These are phyloP conservation scores for Coptodon rendalli DNA, from an alignment of 2,113 vertebrate genomes.

Conservation along the genomic window DNA sequence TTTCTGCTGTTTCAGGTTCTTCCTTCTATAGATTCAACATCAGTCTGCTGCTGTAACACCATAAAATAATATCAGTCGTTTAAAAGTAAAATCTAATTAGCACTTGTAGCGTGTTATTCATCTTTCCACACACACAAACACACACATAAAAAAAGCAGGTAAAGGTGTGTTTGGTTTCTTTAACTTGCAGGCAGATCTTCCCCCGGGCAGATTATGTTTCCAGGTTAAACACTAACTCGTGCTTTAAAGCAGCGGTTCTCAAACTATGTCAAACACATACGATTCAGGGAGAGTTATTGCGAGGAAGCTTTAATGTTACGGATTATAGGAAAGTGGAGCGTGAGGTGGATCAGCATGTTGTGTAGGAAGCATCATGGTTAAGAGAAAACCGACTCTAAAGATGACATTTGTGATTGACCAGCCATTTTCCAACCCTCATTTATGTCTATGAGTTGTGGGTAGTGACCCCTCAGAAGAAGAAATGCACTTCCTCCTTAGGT, in stretches of 20 bases:
- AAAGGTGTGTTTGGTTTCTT: neutral
- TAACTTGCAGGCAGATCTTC: rapidly evolving
- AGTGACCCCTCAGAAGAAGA: neutral
- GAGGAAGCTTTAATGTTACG: rapidly evolving
- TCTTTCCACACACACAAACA: neutral
- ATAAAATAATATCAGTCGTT: neutral
- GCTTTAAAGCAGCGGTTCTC: neutral
- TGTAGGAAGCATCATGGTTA: neutral
- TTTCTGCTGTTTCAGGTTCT: neutral
- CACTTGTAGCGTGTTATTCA: neutral
- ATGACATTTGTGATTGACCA: neutral
- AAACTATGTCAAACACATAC: neutral
- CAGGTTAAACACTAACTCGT: neutral
- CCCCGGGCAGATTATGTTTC: neutral
- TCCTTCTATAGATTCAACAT: neutral
- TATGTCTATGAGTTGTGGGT: neutral
- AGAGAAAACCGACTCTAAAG: neutral
- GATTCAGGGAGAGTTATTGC: neutral
- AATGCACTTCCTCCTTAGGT: neutral
- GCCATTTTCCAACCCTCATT: neutral
- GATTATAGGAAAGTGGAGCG: neutral
- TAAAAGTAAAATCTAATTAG: neutral
- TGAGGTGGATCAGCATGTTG: neutral
- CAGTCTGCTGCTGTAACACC: neutral
- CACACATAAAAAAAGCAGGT: neutral